Conservation (phyloP, 2,113 vertebrate species). For the Channa maculata region DNA sequence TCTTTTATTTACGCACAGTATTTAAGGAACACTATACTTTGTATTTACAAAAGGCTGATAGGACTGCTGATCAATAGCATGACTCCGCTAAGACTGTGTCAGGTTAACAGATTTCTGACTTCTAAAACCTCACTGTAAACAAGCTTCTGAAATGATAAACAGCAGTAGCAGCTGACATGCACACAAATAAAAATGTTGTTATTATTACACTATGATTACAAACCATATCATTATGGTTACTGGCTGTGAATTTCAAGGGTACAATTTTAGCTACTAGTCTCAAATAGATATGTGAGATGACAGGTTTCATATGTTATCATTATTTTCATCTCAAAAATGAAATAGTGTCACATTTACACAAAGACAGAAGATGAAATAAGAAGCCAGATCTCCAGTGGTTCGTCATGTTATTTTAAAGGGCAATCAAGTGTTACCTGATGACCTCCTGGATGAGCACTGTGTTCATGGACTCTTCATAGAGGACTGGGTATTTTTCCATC, state of each 20-base stretch:
- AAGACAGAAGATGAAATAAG: no score
- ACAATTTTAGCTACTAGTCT: constrained; percentile 2
- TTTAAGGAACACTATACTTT: no score
- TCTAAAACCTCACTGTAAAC: neutral
- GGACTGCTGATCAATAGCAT: neutral
- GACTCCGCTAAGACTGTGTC: neutral
- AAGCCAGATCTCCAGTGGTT: no score
- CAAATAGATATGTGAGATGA: constrained; percentile 3
- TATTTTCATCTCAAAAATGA: constrained; percentile 9
- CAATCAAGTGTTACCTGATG: constrained; percentile 85
- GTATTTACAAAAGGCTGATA: neutral
- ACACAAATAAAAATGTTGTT: neutral
- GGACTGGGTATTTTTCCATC: constrained; percentile 86
- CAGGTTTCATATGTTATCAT: constrained; percentile 8
- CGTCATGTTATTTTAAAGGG: no score
- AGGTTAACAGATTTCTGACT: neutral
- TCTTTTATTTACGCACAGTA: no score
- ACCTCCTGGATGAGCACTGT: constrained; percentile 93
- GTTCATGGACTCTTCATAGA: constrained; percentile 95
- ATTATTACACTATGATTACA: constrained; percentile 13
- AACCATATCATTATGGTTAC: constrained; percentile 6
- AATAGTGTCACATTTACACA: neutral
- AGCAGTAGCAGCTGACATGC: neutral
- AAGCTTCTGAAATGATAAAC: neutral
- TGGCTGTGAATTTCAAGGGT: neutral